Base-by-base conservation (phyloP, 1,140 invertebrate species). In the Drosophila lini region DNA sequence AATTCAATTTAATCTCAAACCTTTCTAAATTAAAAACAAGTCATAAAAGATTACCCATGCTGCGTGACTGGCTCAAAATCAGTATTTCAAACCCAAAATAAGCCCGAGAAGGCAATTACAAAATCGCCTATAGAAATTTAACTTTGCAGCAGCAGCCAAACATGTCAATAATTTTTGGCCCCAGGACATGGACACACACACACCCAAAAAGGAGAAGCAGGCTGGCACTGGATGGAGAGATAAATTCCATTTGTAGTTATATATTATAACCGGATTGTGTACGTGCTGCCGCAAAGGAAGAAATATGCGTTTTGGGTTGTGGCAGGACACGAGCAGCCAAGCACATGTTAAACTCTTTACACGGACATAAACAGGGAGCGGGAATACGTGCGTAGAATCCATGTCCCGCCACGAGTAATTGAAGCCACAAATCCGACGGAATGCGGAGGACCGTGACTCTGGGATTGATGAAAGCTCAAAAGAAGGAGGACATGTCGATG, bases 301-400 rank as follows among this genome's bases (percentile, higher is more conserved):
- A 78, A 52, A 63, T 70, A 76, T 82, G 69, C 64, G 69, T 74
- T 78, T 67, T 64, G 61, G 81, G 64, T 69, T 75, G 80, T 71
- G 69, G 78, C 58, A 53, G 53, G 55, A 61, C 59, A 57, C 22
- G 41, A 58, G 38, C 74, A 47, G 40, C 42, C 34, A 52, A 86
- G 84, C 77, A 89, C 80, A 89, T 84, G 78, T 89, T 89, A 89
- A 89, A 89, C 84, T 89, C 78, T 89, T 89, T 84, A 89, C 84
- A 90, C 78, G 76, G 70, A 89, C 84, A 89, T 89, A 89, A 89
- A 89, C 74, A 84, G 78, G 69, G 85, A 75, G 45, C 74, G 74
- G 80, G 62, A 73, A 78, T 89, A 89, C 84, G 84, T 89, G 84
- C 81, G 69, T 81, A 44, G 84, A 82, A 89, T 89, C 78, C 85